phyloP scores from a whole-genome alignment of 2,797 vertebrate genomes.

The Todus mexicanus region DNA sequence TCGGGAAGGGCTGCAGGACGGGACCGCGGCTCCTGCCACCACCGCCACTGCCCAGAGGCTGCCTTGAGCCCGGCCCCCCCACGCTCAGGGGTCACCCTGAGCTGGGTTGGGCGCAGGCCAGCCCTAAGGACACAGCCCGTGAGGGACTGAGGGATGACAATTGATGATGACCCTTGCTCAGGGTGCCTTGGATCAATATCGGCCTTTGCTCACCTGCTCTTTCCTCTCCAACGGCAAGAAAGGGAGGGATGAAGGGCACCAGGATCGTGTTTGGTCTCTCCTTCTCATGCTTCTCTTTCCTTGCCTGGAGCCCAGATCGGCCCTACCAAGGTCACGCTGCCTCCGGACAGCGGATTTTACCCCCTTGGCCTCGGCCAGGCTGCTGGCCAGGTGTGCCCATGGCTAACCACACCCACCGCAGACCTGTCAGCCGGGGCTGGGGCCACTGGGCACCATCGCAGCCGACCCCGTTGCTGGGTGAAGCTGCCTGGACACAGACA shows the following conservation, averaged over 20 bases:
- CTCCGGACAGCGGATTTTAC: neutral
- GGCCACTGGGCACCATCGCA: neutral
- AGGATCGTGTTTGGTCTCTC: fast-evolving
- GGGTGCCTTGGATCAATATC: neutral
- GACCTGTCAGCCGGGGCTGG: neutral
- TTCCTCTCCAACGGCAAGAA: neutral
- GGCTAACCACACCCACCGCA: neutral
- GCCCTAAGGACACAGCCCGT: fast-evolving
- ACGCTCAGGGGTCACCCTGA: neutral
- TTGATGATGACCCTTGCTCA: neutral
- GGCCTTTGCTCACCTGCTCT: slow-evolving; percentile 24
- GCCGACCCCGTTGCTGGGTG: neutral
- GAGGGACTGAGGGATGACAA: neutral
- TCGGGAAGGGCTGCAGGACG: neutral
- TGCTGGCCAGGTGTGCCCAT: neutral
- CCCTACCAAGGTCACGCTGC: neutral
- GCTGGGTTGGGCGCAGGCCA: neutral
- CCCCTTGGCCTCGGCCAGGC: neutral
- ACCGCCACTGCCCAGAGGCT: fast-evolving
- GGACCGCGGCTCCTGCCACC: neutral
- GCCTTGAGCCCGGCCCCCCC: fast-evolving
- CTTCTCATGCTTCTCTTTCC: neutral
- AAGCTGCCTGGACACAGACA: neutral
- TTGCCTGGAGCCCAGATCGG: neutral
- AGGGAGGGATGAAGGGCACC: neutral